phyloP scores from a whole-genome alignment of 2,113 vertebrate genomes.

The Trichomycterus rosablanca region DNA sequence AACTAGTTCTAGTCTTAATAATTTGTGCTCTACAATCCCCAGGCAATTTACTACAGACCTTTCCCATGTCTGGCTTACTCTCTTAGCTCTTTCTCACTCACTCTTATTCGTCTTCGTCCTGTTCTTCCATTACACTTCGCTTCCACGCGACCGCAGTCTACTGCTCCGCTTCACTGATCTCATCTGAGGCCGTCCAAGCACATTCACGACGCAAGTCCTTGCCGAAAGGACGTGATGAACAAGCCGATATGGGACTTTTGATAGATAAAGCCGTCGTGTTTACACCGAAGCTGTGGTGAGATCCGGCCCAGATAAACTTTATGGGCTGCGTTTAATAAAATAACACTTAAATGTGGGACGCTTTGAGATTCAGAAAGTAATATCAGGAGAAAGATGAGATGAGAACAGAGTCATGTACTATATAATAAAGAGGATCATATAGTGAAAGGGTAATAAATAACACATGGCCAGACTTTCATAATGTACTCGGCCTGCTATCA shows the following conservation, averaged over 20 bases:
- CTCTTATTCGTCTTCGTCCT: neutral
- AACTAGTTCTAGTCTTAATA: too few species aligned
- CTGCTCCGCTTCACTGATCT: constrained; percentile 59
- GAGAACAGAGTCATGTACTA: too few species aligned
- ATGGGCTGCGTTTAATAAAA: constrained; percentile 11
- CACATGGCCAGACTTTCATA: neutral
- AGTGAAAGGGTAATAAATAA: neutral
- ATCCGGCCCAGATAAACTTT: constrained; percentile 19
- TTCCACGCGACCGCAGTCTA: constrained; percentile 8
- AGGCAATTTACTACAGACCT: neutral
- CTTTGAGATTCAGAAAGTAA: neutral
- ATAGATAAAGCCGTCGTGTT: constrained; percentile 43
- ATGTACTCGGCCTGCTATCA: neutral
- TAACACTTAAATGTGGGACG: constrained; percentile 2
- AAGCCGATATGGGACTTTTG: constrained; percentile 55
- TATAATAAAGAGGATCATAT: neutral
- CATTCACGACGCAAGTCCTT: constrained; percentile 49
- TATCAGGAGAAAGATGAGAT: neutral
- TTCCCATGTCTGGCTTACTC: neutral
- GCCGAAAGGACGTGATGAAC: constrained; percentile 58
- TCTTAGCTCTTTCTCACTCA: neutral
- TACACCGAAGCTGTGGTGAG: constrained; percentile 5
- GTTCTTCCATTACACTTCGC: constrained; percentile 10
- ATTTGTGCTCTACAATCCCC: neutral
- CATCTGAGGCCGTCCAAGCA: constrained; percentile 59